These are phyloP conservation scores for Caenorhabditis sulstoni DNA, from an alignment of 2,888 invertebrate species.

Conservation along the genomic window DNA sequence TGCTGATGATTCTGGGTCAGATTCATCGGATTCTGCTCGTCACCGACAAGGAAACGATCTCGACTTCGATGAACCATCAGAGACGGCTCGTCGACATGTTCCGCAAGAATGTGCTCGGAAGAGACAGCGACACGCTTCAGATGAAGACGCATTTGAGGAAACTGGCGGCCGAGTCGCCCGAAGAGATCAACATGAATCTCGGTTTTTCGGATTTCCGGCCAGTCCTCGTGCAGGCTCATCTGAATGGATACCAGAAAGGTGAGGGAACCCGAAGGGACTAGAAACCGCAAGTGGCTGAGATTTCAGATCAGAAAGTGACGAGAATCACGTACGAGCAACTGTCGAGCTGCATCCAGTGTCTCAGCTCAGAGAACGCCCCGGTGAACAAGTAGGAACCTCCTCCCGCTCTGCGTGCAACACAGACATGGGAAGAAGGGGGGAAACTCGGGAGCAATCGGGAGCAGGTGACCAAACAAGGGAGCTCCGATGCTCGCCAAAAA, in stretches of 20 bases:
- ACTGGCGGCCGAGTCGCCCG: slow-evolving; percentile 61
- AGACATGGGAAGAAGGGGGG: slow-evolving; percentile 17
- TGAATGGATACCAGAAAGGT: slow-evolving; percentile 53
- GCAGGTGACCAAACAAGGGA: slow-evolving; percentile 39
- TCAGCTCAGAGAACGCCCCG: slow-evolving; percentile 34
- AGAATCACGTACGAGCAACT: slow-evolving; percentile 67
- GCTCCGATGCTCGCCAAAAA: slow-evolving; percentile 1
- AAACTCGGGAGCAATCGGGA: neutral
- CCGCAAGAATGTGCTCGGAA: slow-evolving; percentile 60
- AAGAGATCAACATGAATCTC: slow-evolving; percentile 69
- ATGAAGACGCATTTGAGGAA: slow-evolving; percentile 72
- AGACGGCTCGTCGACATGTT: slow-evolving; percentile 70
- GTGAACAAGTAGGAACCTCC: slow-evolving; percentile 16
- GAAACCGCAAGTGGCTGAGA: neutral
- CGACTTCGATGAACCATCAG: slow-evolving; percentile 53
- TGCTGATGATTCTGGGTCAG: slow-evolving; percentile 68
- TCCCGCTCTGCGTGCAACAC: slow-evolving; percentile 3
- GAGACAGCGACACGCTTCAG: slow-evolving; percentile 53
- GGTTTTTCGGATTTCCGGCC: slow-evolving; percentile 72
- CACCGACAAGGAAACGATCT: slow-evolving; percentile 40
- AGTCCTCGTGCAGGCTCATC: slow-evolving; percentile 64
- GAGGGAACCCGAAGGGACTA: too few species aligned
- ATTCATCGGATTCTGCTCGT: slow-evolving; percentile 64
- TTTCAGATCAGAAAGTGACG: slow-evolving; percentile 65
- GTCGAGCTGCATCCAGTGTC: slow-evolving; percentile 49